Base-by-base conservation (phyloP, 2,888 invertebrate genomes). In the Perizoma flavofasciatum region DNA sequence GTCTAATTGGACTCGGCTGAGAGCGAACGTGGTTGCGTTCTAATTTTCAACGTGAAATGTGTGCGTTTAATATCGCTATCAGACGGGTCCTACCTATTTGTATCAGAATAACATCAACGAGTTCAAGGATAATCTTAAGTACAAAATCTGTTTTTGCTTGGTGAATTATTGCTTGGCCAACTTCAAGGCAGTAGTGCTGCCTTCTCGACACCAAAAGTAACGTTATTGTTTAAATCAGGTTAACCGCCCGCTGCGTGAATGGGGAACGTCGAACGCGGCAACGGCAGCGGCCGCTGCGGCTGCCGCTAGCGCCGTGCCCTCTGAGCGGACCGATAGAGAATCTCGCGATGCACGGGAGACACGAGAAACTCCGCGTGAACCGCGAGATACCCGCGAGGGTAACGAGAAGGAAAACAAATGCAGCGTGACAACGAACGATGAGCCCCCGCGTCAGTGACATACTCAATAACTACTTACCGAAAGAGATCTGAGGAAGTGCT, bases 381-480 rank as follows among this genome's bases (percentile, higher is more conserved):
- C 50, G 50, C 37, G 3, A 59, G 50, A 51, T 34, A 44, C 54
- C 0, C 61, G 61, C 50, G 61, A 77, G 68, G 93, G 78, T 71
- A 93, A 84, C 70, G 93, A 81, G 78, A 94, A 86, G 71, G 94
- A 71, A 92, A 95, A 79, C 93, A 95, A 86, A 60, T 67, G 83
- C 51, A 22, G 4, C 32, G 7, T 48, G 9, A 85, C 88, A 0
- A 73, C 81, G 0, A n/a, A 88, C 4, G 96, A 96, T 55, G 97
- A 97, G 82, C 96, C 96, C n/a, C 95, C 96, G 50, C 94, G 96
- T 96, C 93, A 95, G 95, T 93, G 64, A 10, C 35, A 8, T n/a
- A 11, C 32, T 22, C 32, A 45, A 22, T n/a, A n/a, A 8, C 4
- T 46, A 33, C 3, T 22, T 22, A 22, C 22, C 22, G 22, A 22